phyloP scores from a whole-genome alignment of 2,797 vertebrate species.

The Aratinga solstitialis region DNA sequence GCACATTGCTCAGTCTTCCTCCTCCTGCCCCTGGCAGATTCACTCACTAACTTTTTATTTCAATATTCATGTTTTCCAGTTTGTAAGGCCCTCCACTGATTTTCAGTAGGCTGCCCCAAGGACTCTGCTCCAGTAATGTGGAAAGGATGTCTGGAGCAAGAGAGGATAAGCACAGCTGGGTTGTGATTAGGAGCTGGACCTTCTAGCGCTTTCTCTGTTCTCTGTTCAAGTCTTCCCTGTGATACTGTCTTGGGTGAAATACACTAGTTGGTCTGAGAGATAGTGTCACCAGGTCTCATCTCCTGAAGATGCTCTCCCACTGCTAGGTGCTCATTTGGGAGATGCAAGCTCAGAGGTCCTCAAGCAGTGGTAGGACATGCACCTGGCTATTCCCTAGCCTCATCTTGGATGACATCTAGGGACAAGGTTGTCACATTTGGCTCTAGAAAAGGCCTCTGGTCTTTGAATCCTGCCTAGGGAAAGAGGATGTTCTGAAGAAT shows the following conservation, averaged over 20 bases:
- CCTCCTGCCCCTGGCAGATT: conserved; percentile 39
- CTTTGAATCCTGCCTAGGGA: background rate
- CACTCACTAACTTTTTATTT: conserved; percentile 66
- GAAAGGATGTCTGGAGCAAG: background rate
- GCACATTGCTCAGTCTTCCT: conserved; percentile 44
- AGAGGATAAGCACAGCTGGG: background rate
- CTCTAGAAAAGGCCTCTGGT: background rate
- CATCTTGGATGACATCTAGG: background rate
- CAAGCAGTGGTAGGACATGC: fast-evolving
- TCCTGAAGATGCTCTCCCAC: background rate
- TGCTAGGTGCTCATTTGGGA: fast-evolving
- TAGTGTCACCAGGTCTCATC: background rate
- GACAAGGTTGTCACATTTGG: background rate
- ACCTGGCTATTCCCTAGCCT: background rate
- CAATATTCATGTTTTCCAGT: conserved; percentile 35
- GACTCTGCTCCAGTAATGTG: background rate
- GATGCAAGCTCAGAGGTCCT: background rate
- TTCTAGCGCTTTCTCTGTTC: background rate
- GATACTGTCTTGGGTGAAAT: background rate
- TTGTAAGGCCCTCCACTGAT: conserved; percentile 7
- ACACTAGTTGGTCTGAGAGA: background rate
- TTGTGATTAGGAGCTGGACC: background rate
- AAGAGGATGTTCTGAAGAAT: background rate
- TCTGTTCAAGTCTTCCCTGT: background rate
- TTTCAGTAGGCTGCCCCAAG: background rate